These are phyloP conservation scores for Semnornis frantzii DNA, from an alignment of 2,113 vertebrate species.

Conservation along the genomic window DNA sequence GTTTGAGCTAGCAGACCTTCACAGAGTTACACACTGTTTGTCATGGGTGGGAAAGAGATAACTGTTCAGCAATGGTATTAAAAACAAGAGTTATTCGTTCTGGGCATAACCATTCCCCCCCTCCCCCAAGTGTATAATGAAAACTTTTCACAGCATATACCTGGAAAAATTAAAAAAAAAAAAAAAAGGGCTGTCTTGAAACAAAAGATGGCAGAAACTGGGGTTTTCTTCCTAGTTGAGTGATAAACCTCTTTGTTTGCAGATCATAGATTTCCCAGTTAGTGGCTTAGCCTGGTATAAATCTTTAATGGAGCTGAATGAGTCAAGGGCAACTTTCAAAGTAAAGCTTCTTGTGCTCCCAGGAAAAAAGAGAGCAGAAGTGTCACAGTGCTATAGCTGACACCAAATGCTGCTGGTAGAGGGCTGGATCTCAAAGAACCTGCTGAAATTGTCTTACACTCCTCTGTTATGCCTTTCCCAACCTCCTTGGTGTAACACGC, in stretches of 20 bases:
- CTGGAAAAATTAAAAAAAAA: neutral
- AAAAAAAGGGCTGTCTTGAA: neutral
- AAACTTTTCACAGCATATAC: neutral
- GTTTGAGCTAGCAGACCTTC: constrained; percentile 2
- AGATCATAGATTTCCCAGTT: neutral
- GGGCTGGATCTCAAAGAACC: neutral
- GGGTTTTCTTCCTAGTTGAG: neutral
- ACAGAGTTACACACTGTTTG: neutral
- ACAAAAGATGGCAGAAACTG: neutral
- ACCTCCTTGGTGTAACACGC: neutral
- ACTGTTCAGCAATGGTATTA: neutral
- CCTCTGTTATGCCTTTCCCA: neutral
- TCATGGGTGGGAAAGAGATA: constrained; percentile 5
- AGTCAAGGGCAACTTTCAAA: neutral
- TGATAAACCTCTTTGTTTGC: neutral
- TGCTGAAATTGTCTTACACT: neutral
- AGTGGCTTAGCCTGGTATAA: neutral
- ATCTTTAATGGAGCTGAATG: neutral
- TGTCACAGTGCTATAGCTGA: accelerated
- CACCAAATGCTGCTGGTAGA: neutral
- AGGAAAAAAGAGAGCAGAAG: neutral
- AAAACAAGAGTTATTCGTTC: constrained; percentile 32
- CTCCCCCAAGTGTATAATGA: neutral
- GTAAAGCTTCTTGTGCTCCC: neutral
- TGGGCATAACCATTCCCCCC: neutral